Percentiles rank a stretch among this genome's conserved stretches.
These are phyloP conservation scores for Cettia cetti DNA, from an alignment of 2,113 vertebrate species.

Conservation along the genomic window DNA sequence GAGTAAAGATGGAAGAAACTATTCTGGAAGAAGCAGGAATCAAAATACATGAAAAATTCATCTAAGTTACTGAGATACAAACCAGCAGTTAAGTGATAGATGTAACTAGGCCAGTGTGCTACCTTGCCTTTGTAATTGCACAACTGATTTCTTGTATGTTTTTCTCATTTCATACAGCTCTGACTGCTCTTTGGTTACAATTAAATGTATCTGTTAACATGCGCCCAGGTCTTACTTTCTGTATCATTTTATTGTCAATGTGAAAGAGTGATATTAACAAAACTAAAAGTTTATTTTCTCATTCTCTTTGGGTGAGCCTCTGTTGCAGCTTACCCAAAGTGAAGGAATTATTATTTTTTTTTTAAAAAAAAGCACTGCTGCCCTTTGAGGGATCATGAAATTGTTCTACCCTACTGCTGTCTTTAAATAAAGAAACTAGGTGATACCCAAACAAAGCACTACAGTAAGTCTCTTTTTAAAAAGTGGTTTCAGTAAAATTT, in stretches of 20 bases:
- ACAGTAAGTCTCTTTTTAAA: background rate
- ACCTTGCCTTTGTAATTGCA: background rate
- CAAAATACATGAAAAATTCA: slow-evolving; percentile 8
- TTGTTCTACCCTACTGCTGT: background rate
- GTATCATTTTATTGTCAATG: background rate
- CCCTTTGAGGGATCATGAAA: background rate
- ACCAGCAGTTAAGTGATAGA: background rate
- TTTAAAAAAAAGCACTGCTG: background rate
- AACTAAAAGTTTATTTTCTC: background rate
- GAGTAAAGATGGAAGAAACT: background rate
- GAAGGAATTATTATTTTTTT: background rate
- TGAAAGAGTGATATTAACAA: background rate
- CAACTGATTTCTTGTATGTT: background rate
- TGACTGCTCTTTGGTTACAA: background rate
- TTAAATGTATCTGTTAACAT: background rate
- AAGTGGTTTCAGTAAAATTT: slow-evolving; percentile 22
- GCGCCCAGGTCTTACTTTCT: background rate
- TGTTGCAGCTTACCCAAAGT: background rate
- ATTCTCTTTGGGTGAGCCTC: background rate
- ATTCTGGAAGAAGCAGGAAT: background rate
- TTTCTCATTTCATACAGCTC: background rate
- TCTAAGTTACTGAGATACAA: background rate
- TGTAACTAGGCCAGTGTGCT: slow-evolving; percentile 3
- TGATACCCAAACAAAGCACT: background rate
- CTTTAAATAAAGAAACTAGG: background rate